phyloP scores from a whole-genome alignment of 2,113 vertebrate species.

The Nesoenas mayeri region DNA sequence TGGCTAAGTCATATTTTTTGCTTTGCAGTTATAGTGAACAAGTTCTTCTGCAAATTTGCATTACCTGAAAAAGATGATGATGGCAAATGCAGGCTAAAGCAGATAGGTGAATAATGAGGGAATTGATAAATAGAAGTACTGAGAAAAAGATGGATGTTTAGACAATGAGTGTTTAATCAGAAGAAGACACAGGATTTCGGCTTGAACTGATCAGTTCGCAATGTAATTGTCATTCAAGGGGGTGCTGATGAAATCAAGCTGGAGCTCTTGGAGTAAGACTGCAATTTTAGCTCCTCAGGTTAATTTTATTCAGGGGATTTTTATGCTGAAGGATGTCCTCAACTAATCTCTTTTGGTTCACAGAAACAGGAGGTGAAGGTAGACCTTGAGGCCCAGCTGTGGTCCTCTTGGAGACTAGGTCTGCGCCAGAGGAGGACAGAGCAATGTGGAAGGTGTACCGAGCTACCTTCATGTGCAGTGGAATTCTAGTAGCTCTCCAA shows the following conservation, averaged over 20 bases:
- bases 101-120: slow-evolving; percentile 2
- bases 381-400: background rate
- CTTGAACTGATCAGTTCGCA: slow-evolving; percentile 28
- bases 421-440: background rate
- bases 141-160: background rate
- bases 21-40: background rate
- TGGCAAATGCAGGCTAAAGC: background rate
- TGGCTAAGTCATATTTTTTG: background rate
- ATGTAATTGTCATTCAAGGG: slow-evolving; percentile 15
- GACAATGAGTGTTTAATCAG: slow-evolving; percentile 18
- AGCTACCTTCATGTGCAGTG: background rate
- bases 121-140: slow-evolving; percentile 7
- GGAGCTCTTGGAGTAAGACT: background rate
- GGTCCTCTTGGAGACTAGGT: background rate
- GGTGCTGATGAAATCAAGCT: slow-evolving; percentile 20
- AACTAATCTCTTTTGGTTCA: background rate
- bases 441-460: background rate
- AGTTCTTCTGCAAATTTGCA: background rate
- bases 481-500: background rate
- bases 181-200: background rate
- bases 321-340: background rate
- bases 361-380: background rate
- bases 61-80: background rate
- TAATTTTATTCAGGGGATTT: slow-evolving; percentile 26
- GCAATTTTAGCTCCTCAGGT: background rate